These are phyloP conservation scores for Psilanteris sp. DNA, from an alignment of 1,140 invertebrate genomes.

Conservation along the genomic window DNA sequence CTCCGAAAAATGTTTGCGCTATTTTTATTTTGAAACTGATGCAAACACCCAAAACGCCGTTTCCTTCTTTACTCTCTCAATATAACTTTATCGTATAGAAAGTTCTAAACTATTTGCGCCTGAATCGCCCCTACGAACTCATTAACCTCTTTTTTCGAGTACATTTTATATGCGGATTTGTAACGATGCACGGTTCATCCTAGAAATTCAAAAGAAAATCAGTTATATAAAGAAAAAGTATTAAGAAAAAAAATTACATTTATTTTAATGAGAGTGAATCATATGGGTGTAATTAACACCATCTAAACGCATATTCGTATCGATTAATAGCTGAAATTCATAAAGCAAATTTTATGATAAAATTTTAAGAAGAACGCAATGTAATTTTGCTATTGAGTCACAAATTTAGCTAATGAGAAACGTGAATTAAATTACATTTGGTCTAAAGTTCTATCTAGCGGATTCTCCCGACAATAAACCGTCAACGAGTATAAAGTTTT, in stretches of 20 bases:
- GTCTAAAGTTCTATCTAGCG: constrained; percentile 64
- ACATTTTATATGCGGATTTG: constrained; percentile 35
- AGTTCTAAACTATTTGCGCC: constrained; percentile 39
- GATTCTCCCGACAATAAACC: constrained; percentile 72
- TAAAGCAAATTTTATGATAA: constrained; percentile 1
- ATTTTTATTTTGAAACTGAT: constrained; percentile 19
- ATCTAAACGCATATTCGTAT: constrained; percentile 14
- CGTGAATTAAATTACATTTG: constrained; percentile 68
- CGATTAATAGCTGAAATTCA: constrained; percentile 5
- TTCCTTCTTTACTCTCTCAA: constrained; percentile 37
- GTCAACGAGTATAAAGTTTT: constrained; percentile 73
- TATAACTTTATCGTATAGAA: constrained; percentile 31
- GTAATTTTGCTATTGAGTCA: constrained; percentile 51
- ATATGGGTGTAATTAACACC: constrained; percentile 16
- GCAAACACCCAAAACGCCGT: constrained; percentile 18
- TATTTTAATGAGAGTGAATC: constrained; percentile 19
- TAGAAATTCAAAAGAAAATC: constrained; percentile 29
- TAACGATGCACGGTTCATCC: not conserved
- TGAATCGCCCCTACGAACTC: constrained; percentile 26
- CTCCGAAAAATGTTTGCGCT: constrained; percentile 19
- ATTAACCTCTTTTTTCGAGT: constrained; percentile 40
- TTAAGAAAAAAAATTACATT: too few species aligned
- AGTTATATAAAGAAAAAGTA: too few species aligned
- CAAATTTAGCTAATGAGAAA: constrained; percentile 67
- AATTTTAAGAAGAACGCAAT: constrained; percentile 15